A percentile compares a stretch with the other conserved stretches of the same genome.
phyloP scores from a whole-genome alignment of 2,888 invertebrate species.

The Leucozona laternaria region DNA sequence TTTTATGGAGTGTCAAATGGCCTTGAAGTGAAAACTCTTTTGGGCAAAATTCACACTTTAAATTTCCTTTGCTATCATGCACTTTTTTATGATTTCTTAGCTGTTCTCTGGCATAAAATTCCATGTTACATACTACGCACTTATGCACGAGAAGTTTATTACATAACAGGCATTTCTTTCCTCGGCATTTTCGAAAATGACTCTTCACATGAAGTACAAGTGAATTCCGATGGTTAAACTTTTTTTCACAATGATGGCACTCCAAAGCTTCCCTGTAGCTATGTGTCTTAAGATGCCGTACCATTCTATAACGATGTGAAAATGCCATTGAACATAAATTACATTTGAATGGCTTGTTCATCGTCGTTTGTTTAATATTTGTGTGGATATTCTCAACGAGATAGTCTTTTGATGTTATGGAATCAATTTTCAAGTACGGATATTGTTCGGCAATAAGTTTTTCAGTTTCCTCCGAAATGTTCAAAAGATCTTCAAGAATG shows the following conservation, averaged over 20 bases:
- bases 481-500: conserved; percentile 53
- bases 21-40: conserved; percentile 56
- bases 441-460: conserved; percentile 51
- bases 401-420: conserved; percentile 28
- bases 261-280: conserved; percentile 20
- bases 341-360: conserved; percentile 42
- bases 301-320: conserved; percentile 55
- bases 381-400: conserved; percentile 7
- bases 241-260: conserved; percentile 65
- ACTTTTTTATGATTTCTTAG: conserved; percentile 54
- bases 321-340: conserved; percentile 56
- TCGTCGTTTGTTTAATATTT: neutral
- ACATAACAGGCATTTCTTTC: conserved; percentile 47
- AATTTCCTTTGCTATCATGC: conserved; percentile 24
- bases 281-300: conserved; percentile 49
- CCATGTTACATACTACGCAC: conserved; percentile 46
- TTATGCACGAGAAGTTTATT: conserved; percentile 60
- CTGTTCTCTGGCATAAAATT: conserved; percentile 60
- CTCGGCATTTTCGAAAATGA: conserved; percentile 42
- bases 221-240: conserved; percentile 58
- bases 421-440: conserved; percentile 56
- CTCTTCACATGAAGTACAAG: conserved; percentile 63
- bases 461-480: conserved; percentile 62
- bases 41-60: conserved; percentile 55
- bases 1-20: conserved; percentile 50